Base-by-base conservation (phyloP, 1,140 invertebrate species). In the Aphaenogaster ashmeadi region DNA sequence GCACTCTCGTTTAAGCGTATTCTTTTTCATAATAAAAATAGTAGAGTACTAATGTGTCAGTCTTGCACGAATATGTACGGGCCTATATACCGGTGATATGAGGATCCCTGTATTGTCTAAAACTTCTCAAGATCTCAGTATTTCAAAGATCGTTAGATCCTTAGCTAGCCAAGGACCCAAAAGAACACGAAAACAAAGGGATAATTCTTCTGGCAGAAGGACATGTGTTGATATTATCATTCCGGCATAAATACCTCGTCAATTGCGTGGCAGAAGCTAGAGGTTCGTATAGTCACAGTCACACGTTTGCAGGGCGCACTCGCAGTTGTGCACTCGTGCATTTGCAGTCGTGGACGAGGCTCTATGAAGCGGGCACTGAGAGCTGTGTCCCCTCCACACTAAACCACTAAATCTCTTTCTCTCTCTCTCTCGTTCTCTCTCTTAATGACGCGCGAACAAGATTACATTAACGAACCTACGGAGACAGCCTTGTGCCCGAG, bases 201-300 rank as follows among this genome's bases (percentile, higher is more conserved):
- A 33, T 21, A 84, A 89, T 85, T 87, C 62, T 89, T 89, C 87
- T 92, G 93, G 66, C 89, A 94, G 90, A 93, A 94, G 92, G 88
- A 92, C 93, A 93, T 93, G 90, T 94, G 69, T 94, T 94, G 94
- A 92, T 94, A 94, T 94, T 94, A 95, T 95, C 95, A 95, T 95
- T 95, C 94, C 94, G 93, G 94, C 90, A 95, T 95, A 95, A 95
- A 95, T 95, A 95, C 95, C 95, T 95, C 95, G 94, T 84, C 92
- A 93, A 95, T 94, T 95, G 94, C 93, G 94, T 95, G 94, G 95
- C 94, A 95, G 95, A 95, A 95, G 95, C 92, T 95, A 95, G 80
- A 84, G 94, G 94, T 94, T 95, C 95, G 94, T 95, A 95, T 95
- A 95, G 94, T 95, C 94, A 94, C 93, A 95, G 95, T 95, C 94